Percentiles rank a stretch among this genome's conserved stretches.
These are phyloP conservation scores for Diachasma alloeum DNA, from an alignment of 1,140 invertebrate genomes.

Conservation along the genomic window DNA sequence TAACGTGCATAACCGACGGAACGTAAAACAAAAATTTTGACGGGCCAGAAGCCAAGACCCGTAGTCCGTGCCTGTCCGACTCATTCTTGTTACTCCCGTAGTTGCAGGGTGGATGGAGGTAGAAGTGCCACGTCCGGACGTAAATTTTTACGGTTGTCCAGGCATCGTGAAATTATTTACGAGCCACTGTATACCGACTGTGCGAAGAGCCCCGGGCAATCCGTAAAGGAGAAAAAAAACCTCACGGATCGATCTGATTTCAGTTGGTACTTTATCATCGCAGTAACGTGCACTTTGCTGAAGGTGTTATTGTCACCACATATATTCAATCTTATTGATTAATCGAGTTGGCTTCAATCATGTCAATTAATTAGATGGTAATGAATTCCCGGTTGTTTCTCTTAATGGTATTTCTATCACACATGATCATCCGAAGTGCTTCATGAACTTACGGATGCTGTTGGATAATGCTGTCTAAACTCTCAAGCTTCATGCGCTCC, in stretches of 20 bases:
- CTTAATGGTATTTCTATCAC: too few relatives aligned
- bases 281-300: neutral
- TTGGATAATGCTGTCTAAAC: too few relatives aligned
- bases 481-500: too few relatives aligned
- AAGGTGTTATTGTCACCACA: neutral
- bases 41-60: neutral
- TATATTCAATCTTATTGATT: neutral
- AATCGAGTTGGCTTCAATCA: too few relatives aligned
- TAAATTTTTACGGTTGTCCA: slow-evolving; percentile 12
- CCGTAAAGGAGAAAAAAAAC: neutral
- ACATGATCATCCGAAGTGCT: too few relatives aligned
- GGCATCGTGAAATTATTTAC: slow-evolving; percentile 16
- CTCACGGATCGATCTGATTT: neutral
- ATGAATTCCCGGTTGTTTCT: too few relatives aligned
- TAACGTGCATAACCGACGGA: neutral
- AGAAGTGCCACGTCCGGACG: slow-evolving; percentile 12
- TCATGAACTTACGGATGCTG: too few relatives aligned
- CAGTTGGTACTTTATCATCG: neutral
- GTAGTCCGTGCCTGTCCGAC: neutral
- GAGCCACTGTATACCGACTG: neutral
- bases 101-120: neutral
- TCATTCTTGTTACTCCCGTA: neutral
- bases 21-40: slow-evolving; percentile 1
- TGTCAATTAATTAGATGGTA: too few relatives aligned
- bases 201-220: neutral